Base-by-base conservation (phyloP, 2,113 vertebrate genomes). In the Gallinago jamesoni region DNA sequence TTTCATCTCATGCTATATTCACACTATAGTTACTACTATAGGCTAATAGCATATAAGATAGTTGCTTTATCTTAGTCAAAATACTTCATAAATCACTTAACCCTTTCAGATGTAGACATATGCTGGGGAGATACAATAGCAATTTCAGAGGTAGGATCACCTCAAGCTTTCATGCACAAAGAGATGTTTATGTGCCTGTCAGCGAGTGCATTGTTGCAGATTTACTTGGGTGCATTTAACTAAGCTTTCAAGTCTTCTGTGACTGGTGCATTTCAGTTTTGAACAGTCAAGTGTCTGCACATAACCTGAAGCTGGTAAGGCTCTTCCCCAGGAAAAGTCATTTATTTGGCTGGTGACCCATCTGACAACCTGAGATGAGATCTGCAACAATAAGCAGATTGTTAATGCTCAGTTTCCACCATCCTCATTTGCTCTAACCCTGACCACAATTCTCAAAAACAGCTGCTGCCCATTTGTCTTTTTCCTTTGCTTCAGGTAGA, bases 1-100 rank as follows among this genome's bases (percentile, higher is more conserved):
- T 83, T 84, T 86, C 67, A 50, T 89, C 77, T 89, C 31, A 21
- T 83, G 67, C 76, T 83, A 4, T 43, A 86, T 20, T 74, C 77
- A 55, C 28, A 9, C 33, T 83, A 5, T 47, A 43, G 80, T 89
- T 82, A 28, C 85, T 73, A 60, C 43, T 41, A 27, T 56, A 59
- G 59, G 50, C 56, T 75, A 83, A 78, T 78, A 55, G 72, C 62
- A 15, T 79, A 9, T 33, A 53, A 69, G 76, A 41, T 75, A 43
- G 66, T 78, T 85, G 55, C 37, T 91, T 80, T 84, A 64, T 90
- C 74, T 69, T 84, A 70, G 67, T 87, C 86, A 87, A 92, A 94
- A 76, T 80, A 37, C 59, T 90, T 87, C 22, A 56, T n/a, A 83
- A 75, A 62, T 70, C 73, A 41, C 57, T 84, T 70, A 94, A 69